Evolutionary conservation across 2,888 invertebrate genomes (phyloP).

Genomic region (Rhingia rostrata): DNA sequence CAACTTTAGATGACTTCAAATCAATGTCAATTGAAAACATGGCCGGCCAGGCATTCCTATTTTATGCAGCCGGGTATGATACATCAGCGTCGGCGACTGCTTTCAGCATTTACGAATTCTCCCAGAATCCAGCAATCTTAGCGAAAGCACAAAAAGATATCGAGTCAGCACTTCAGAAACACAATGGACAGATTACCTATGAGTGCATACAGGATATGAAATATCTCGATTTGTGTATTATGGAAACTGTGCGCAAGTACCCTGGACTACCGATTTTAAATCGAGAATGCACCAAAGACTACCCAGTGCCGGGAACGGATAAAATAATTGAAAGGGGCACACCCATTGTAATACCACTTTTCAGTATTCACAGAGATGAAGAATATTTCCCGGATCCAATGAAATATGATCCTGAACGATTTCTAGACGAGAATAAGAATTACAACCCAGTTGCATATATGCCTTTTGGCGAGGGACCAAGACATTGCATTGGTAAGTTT

Average conservation of each 20-base stretch:
- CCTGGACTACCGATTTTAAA: conserved; percentile 82
- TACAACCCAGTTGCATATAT: conserved; percentile 79
- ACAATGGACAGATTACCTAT: conserved; percentile 80
- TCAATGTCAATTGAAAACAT: conserved; percentile 80
- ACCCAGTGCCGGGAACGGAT: conserved; percentile 79
- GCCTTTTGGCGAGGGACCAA: conserved; percentile 82
- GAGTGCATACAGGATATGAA: conserved; percentile 82
- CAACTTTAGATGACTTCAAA: conserved; percentile 76
- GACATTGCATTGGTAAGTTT: conserved; percentile 81
- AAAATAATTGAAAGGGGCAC: conserved; percentile 80
- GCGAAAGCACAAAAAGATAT: conserved; percentile 81
- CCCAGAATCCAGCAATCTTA: conserved; percentile 81
- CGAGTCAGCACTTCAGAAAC: conserved; percentile 78
- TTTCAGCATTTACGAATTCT: conserved; percentile 82
- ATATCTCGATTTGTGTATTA: conserved; percentile 82
- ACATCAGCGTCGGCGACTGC: conserved; percentile 82
- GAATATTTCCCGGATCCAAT: conserved; percentile 82
- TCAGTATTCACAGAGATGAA: conserved; percentile 83
- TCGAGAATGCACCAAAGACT: conserved; percentile 81
- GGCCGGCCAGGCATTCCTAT: conserved; percentile 82
- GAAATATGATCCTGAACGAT: conserved; percentile 83
- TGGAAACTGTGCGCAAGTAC: conserved; percentile 83
- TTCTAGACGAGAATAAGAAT: conserved; percentile 77
- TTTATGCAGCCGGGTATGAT: conserved; percentile 83
- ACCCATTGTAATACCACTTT: conserved; percentile 80